Evolutionary conservation across 1,140 invertebrate species (phyloP), one percentile per base, ranked within the genome.

Genomic region (Babylonia areolata): DNA sequence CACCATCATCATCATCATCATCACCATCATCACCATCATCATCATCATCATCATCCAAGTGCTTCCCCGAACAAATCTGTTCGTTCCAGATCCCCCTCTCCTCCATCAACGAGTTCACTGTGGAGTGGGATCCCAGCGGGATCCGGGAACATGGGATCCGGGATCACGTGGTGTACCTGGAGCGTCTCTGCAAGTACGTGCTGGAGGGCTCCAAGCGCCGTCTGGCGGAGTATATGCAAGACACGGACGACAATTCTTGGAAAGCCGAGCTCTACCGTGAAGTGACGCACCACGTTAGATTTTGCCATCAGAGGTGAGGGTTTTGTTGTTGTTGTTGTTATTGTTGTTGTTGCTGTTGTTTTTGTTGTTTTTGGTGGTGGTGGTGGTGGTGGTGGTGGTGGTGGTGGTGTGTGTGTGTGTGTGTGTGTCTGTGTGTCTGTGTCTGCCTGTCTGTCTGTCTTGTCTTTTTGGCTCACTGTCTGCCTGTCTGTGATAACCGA

Each of bases 71-170:
- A n/a, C n/a, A n/a, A n/a, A n/a, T n/a, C n/a, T n/a, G n/a, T n/a
- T 51, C 12, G 17, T n/a, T 64, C n/a, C 87, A 91, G 92, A 78
- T 93, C 9, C 81, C 85, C 69, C 96, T 96, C 81, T 95, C 95
- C 87, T 96, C 96, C 91, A 96, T 96, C 20, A 94, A 96, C 87
- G 95, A 96, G 88, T 96, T 96, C 35, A 95, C 96, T 87, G 94
- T 96, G n/a, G 95, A 95, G 84, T 96, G 95, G 95, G 93, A 94
- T 31, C 94, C 95, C 82, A 94, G 94, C 39, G 95, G 95, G 3
- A 88, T 96, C 42, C 93, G 94, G 85, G 88, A 93, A 6, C 91
- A 94, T 46, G 92, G 94, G 1, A 81, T 90, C 42, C 94, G 96
- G 54, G 95, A 96, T 87, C 96, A 97, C 92, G 94, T 95, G 84